A percentile compares a stretch with the other conserved stretches of the same genome.
Evolutionary conservation across 2,113 vertebrate genomes (phyloP).

Genomic region (Sebastes schlegelii): DNA sequence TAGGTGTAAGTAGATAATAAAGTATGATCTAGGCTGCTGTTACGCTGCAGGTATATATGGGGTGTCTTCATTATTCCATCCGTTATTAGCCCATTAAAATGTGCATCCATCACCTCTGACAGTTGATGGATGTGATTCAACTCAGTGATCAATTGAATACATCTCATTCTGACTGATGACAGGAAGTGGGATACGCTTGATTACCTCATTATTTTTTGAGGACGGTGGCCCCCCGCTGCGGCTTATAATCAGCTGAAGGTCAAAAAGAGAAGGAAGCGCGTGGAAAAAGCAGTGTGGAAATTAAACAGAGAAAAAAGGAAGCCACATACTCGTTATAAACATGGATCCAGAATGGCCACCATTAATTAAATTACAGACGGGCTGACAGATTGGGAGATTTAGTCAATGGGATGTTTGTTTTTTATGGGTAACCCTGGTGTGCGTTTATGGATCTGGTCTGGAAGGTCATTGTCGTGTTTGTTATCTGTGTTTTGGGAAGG

Average conservation of each 20-base stretch:
- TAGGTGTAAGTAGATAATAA: not conserved
- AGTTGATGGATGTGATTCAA: slow-evolving; percentile 34
- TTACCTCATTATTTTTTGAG: slow-evolving; percentile 41
- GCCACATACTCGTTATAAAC: not conserved
- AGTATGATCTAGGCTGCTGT: not conserved
- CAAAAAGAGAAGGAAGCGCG: not conserved
- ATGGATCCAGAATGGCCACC: not conserved
- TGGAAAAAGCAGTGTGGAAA: not conserved
- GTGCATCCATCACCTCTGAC: slow-evolving; percentile 12
- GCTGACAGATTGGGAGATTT: slow-evolving; percentile 39
- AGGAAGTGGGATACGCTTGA: slow-evolving; percentile 34
- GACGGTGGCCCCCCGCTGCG: not conserved
- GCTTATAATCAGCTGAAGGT: not conserved
- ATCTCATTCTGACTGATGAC: slow-evolving; percentile 42
- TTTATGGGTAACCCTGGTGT: slow-evolving; percentile 47
- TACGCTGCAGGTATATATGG: not conserved
- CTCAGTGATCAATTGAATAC: slow-evolving; percentile 21
- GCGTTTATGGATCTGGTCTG: slow-evolving; percentile 54
- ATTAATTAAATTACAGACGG: not conserved
- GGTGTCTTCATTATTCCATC: not conserved
- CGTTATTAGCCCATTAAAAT: not conserved
- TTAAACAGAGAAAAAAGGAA: not conserved
- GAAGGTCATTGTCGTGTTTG: slow-evolving; percentile 51
- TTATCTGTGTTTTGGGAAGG: slow-evolving; percentile 6
- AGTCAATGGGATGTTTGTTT: slow-evolving; percentile 44